A percentile compares a stretch with the other conserved stretches of the same genome.
Evolutionary conservation across 2,113 vertebrate species (phyloP).

Genomic region (Ovis canadensis): DNA sequence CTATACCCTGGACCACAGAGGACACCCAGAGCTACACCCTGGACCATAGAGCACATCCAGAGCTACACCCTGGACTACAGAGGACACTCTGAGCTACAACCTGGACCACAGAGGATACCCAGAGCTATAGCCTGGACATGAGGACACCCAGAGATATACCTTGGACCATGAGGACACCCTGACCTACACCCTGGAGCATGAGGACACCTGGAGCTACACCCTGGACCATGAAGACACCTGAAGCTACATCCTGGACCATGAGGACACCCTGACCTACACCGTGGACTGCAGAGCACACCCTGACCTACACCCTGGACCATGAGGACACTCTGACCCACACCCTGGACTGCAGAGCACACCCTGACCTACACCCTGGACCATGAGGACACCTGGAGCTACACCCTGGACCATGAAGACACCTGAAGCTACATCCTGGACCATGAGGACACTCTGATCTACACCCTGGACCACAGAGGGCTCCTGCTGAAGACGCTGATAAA

Average conservation of each 20-base stretch:
- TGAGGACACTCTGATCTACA: background rate
- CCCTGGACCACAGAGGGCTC: background rate
- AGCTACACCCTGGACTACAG: no score
- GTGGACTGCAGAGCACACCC: fast-evolving
- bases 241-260: no score
- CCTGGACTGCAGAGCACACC: background rate
- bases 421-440: background rate
- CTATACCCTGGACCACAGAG: no score
- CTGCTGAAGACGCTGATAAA: background rate
- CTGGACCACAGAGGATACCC: no score
- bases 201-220: fast-evolving
- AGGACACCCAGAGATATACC: background rate
- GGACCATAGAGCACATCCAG: fast-evolving
- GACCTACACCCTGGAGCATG: background rate
- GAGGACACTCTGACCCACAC: background rate
- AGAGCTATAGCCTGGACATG: no score
- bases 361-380: fast-evolving
- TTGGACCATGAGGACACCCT: no score
- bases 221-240: fast-evolving
- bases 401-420: background rate
- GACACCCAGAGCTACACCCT: no score
- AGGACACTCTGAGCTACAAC: no score
- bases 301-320: no score
- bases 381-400: background rate
- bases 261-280: background rate